These are phyloP conservation scores for Stegastes partitus DNA, from an alignment of 2,113 vertebrate species.

Conservation along the genomic window DNA sequence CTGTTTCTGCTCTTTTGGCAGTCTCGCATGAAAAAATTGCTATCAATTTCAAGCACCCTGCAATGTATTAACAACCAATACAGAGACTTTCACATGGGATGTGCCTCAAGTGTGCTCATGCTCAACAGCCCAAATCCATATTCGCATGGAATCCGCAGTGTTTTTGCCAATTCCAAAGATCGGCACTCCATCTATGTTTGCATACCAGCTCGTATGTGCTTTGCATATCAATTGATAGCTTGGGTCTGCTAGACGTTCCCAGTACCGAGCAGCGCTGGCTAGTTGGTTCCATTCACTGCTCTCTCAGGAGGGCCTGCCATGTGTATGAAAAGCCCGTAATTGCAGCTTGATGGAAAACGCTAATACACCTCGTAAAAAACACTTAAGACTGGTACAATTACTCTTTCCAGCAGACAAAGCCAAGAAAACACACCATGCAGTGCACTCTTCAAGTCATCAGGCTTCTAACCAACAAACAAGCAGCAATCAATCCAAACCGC, in stretches of 20 bases:
- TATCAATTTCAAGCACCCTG: neutral
- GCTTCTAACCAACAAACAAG: conserved; percentile 71
- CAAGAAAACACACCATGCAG: conserved; percentile 64
- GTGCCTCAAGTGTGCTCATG: conserved; percentile 15
- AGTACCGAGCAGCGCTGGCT: conserved; percentile 42
- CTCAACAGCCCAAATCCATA: conserved; percentile 29
- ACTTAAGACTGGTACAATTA: conserved; percentile 79
- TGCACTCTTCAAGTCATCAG: conserved; percentile 58
- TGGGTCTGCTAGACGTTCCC: conserved; percentile 51
- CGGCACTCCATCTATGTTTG: conserved; percentile 60
- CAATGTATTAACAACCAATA: neutral
- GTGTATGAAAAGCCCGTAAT: conserved; percentile 78
- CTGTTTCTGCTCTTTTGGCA: neutral
- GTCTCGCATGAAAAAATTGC: neutral
- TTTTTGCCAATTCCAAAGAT: conserved; percentile 30
- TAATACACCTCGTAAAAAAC: conserved; percentile 81
- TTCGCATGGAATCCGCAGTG: conserved; percentile 39
- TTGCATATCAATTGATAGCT: conserved; percentile 72
- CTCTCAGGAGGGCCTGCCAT: conserved; percentile 60
- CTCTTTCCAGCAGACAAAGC: conserved; percentile 77
- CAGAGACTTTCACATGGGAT: conserved; percentile 4
- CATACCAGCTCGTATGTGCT: conserved; percentile 61
- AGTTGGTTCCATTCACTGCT: conserved; percentile 48
- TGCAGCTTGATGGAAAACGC: conserved; percentile 81
- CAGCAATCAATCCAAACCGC: conserved; percentile 52